These are phyloP conservation scores for Coranthus polyacanthus DNA, from an alignment of 2,797 vertebrate genomes.

Conservation along the genomic window DNA sequence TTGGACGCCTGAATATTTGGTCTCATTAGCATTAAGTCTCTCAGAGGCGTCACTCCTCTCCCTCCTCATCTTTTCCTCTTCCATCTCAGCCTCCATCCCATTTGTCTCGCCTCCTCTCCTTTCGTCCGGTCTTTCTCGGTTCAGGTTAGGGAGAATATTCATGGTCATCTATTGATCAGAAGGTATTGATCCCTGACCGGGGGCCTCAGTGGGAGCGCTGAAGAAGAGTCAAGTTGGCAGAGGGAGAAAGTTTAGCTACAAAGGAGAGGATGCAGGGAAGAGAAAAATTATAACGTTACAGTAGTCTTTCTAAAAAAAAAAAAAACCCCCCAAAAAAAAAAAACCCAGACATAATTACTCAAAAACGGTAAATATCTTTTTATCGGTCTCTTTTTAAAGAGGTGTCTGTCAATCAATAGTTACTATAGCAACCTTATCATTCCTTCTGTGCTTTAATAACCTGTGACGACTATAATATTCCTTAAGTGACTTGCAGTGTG, in stretches of 20 bases:
- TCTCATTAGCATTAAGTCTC: slow-evolving; percentile 68
- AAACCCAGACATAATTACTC: not conserved
- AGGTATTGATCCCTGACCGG: slow-evolving; percentile 83
- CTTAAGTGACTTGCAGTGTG: slow-evolving; percentile 31
- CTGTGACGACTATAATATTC: slow-evolving; percentile 22
- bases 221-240: slow-evolving; percentile 51
- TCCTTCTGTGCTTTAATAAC: slow-evolving; percentile 33
- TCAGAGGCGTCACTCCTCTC: slow-evolving; percentile 37
- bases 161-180: slow-evolving; percentile 90
- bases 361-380: not conserved
- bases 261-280: slow-evolving; percentile 1
- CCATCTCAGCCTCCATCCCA: slow-evolving; percentile 9
- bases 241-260: slow-evolving; percentile 67
- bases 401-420: slow-evolving; percentile 39
- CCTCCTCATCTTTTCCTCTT: slow-evolving; percentile 39
- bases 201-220: slow-evolving; percentile 78
- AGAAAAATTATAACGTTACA: not conserved
- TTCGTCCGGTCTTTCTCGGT: slow-evolving; percentile 55
- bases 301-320: not conserved
- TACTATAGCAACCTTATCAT: slow-evolving; percentile 26
- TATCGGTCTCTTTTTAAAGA: no score
- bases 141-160: slow-evolving; percentile 83
- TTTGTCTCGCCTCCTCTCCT: slow-evolving; percentile 48
- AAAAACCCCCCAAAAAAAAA: no score
- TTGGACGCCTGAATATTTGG: slow-evolving; percentile 32